Percentiles rank a stretch among this genome's conserved stretches.
phyloP scores from a whole-genome alignment of 2,888 invertebrate species.

The Drosophila acutilabella region DNA sequence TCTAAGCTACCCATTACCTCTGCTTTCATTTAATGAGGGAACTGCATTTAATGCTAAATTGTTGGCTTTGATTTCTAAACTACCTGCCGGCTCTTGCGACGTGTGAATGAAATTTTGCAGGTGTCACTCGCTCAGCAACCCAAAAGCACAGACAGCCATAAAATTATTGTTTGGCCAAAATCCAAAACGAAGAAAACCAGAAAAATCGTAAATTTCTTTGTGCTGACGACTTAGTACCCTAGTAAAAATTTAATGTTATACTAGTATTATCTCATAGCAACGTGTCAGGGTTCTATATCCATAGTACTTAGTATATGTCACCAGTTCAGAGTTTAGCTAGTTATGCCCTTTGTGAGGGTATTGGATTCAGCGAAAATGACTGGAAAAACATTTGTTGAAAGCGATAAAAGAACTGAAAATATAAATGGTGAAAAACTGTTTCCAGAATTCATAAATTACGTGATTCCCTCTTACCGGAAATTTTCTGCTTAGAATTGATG shows the following conservation, averaged over 20 bases:
- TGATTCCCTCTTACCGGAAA: constrained; percentile 48
- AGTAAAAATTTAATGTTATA: no score
- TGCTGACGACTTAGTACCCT: not conserved
- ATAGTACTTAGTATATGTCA: not conserved
- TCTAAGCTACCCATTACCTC: not conserved
- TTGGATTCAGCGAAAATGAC: constrained; percentile 1
- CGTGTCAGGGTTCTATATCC: not conserved
- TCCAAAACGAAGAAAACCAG: constrained; percentile 9
- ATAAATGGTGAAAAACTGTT: constrained; percentile 23
- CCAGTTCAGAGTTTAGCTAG: not conserved
- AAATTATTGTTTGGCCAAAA: constrained; percentile 24
- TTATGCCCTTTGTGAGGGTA: not conserved
- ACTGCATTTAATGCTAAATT: constrained; percentile 39
- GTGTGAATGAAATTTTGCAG: constrained; percentile 74
- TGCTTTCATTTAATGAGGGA: no score
- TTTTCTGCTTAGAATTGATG: constrained; percentile 42
- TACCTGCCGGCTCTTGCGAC: constrained; percentile 19
- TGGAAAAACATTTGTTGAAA: constrained; percentile 16
- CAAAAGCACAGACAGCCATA: constrained; percentile 13
- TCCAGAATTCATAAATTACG: constrained; percentile 45
- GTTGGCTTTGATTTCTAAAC: constrained; percentile 16
- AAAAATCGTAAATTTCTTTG: not conserved
- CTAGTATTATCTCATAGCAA: no score
- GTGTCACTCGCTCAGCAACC: constrained; percentile 52
- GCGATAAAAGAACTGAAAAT: constrained; percentile 7